A percentile compares a stretch with the other conserved stretches of the same genome.
phyloP scores from a whole-genome alignment of 1,140 invertebrate species.

The Andrena cerasifolii region DNA sequence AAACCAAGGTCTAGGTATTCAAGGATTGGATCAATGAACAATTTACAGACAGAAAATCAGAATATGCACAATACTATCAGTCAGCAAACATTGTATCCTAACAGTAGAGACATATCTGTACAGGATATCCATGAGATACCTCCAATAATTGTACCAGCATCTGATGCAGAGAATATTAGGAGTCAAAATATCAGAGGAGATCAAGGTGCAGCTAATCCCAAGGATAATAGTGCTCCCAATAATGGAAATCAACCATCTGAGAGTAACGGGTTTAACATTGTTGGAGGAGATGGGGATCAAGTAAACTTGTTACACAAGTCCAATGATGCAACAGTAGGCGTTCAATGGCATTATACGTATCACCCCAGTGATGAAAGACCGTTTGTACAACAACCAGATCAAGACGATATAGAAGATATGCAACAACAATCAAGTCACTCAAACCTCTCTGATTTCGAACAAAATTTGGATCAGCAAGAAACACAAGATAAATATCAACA shows the following conservation, averaged over 20 bases:
- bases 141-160: slow-evolving; percentile 11
- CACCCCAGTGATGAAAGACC: slow-evolving; percentile 60
- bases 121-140: slow-evolving; percentile 26
- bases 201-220: background rate
- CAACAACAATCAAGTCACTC: slow-evolving; percentile 21
- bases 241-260: slow-evolving; percentile 4
- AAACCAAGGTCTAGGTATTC: slow-evolving; percentile 48
- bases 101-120: background rate
- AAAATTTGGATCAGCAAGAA: slow-evolving; percentile 13
- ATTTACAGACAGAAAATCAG: background rate
- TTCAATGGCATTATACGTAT: slow-evolving; percentile 67
- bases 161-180: background rate
- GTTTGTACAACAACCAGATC: slow-evolving; percentile 39
- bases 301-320: slow-evolving; percentile 56
- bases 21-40: slow-evolving; percentile 15
- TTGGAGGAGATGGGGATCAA: slow-evolving; percentile 36
- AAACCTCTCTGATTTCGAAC: slow-evolving; percentile 1
- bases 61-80: background rate
- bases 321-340: slow-evolving; percentile 59
- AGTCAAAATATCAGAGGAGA: background rate
- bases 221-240: background rate
- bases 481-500: slow-evolving; percentile 19
- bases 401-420: slow-evolving; percentile 6
- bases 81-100: background rate
- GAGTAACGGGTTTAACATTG: slow-evolving; percentile 18